phyloP scores from a whole-genome alignment of 2,797 vertebrate species.

The Clarias pachynema region DNA sequence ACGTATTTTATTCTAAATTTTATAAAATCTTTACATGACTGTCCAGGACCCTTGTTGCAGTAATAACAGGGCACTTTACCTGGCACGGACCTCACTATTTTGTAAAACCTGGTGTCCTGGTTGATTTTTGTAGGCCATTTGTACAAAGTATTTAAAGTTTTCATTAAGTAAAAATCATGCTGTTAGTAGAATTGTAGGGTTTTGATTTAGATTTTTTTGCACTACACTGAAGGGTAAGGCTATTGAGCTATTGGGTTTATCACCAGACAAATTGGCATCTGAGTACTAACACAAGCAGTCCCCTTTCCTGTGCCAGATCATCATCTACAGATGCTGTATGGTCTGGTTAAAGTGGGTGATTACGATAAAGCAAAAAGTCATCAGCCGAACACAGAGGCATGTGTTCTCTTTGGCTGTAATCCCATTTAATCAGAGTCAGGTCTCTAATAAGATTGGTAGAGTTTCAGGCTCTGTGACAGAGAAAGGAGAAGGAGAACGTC shows the following conservation, averaged over 20 bases:
- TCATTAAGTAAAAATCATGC: no score
- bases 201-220: not conserved
- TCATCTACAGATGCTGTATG: not conserved
- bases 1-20: no score
- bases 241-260: not conserved
- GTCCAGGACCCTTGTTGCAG: no score
- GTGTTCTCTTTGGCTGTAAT: not conserved
- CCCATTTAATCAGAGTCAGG: not conserved
- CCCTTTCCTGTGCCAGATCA: not conserved
- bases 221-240: not conserved
- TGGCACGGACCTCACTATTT: no score
- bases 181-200: no score
- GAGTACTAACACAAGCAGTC: not conserved
- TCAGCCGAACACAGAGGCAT: not conserved
- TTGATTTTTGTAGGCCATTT: no score
- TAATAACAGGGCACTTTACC: no score
- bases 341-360: not conserved
- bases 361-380: not conserved
- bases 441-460: not conserved
- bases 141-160: no score
- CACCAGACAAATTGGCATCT: not conserved
- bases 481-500: not conserved
- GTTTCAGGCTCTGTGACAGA: not conserved
- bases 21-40: no score
- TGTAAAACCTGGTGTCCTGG: no score